phyloP scores from a whole-genome alignment of 2,113 vertebrate species.

The Sprattus sprattus region DNA sequence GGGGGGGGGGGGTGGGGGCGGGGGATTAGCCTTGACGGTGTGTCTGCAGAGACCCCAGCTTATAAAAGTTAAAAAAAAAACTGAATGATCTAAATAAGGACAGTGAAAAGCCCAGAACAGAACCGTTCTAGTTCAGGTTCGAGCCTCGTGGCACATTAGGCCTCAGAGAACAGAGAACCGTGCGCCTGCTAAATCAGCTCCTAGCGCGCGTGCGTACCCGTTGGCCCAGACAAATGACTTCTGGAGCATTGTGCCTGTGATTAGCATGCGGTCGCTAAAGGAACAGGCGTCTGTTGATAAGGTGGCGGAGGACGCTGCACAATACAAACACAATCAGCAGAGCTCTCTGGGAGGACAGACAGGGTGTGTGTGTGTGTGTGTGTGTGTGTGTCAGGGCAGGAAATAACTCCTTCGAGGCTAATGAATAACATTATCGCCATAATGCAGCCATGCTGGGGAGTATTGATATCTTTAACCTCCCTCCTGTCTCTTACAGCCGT shows the following conservation, averaged over 20 bases:
- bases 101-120: slow-evolving; percentile 40
- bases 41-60: too few species aligned
- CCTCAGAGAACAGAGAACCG: too few species aligned
- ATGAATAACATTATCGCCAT: not conserved
- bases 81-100: not conserved
- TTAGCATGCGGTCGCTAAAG: slow-evolving; percentile 49
- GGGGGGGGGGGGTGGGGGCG: too few species aligned
- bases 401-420: not conserved
- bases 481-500: not conserved
- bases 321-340: not conserved
- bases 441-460: not conserved
- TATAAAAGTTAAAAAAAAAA: not conserved
- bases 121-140: slow-evolving; percentile 54
- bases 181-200: slow-evolving; percentile 57
- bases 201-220: slow-evolving; percentile 57
- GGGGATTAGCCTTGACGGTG: too few species aligned
- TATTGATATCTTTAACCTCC: not conserved
- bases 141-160: too few species aligned
- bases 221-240: slow-evolving; percentile 55
- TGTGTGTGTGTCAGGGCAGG: too few species aligned
- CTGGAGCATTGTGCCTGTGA: slow-evolving; percentile 58
- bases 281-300: slow-evolving; percentile 49
- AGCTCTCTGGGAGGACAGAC: not conserved
- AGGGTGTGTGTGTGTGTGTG: too few species aligned
- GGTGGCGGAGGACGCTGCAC: slow-evolving; percentile 19